Evolutionary conservation across 2,797 vertebrate genomes (phyloP).

Genomic region (Megaceryle alcyon): DNA sequence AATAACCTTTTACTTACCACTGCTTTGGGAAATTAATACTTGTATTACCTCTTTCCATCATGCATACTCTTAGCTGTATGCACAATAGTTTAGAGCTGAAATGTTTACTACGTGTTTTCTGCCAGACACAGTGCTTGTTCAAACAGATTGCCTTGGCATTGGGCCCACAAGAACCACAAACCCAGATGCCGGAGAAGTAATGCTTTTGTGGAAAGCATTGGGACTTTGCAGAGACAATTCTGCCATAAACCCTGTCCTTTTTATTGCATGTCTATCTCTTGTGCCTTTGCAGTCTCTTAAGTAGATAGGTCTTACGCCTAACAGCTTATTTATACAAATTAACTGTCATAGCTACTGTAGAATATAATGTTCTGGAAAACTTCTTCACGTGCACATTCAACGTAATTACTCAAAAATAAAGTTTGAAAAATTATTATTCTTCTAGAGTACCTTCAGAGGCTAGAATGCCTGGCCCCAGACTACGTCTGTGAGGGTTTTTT

Average conservation of each 20-base stretch:
- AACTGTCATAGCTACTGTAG: not conserved
- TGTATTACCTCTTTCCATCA: not conserved
- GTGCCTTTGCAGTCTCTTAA: not conserved
- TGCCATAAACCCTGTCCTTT: not conserved
- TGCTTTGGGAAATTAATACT: too few species aligned
- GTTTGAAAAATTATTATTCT: not conserved
- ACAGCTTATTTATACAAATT: not conserved
- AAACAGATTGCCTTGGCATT: slow-evolving; percentile 35
- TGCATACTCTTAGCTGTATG: not conserved
- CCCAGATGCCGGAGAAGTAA: not conserved
- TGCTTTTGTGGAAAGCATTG: not conserved
- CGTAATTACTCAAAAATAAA: not conserved
- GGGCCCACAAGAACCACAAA: not conserved
- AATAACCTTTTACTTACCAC: not conserved
- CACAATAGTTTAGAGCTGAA: not conserved
- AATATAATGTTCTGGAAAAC: not conserved
- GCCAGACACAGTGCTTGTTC: not conserved
- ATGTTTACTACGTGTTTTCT: not conserved
- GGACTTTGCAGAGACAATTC: not conserved
- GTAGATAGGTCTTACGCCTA: not conserved
- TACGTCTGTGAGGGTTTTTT: not conserved
- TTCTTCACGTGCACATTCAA: not conserved
- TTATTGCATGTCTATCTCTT: not conserved
- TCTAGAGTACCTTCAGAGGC: not conserved
- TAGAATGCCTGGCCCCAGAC: not conserved